Conservation (phyloP, 2,113 vertebrate genomes). For the Scortum barcoo region DNA sequence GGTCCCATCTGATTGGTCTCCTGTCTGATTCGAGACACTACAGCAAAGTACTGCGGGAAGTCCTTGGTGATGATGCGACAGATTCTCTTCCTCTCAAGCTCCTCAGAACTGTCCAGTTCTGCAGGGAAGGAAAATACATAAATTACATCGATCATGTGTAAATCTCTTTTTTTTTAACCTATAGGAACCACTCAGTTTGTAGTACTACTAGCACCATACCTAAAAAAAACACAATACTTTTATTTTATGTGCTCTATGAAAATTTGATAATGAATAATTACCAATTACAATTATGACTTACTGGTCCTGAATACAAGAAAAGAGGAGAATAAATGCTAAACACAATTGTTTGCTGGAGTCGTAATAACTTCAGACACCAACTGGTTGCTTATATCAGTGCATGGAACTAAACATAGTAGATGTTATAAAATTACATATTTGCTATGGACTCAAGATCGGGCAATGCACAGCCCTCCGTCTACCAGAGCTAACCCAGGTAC, state of each 20-base stretch:
- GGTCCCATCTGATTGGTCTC: slow-evolving; percentile 98
- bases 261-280: not conserved
- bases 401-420: too few relatives aligned
- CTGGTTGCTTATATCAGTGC: too few relatives aligned
- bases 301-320: not conserved
- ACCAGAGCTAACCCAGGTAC: not conserved
- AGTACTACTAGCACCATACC: not conserved
- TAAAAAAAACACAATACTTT: too few relatives aligned
- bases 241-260: not conserved
- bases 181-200: not conserved
- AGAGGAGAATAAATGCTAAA: too few relatives aligned
- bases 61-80: slow-evolving; percentile 97
- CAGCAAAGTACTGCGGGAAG: slow-evolving; percentile 98
- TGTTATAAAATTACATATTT: too few relatives aligned
- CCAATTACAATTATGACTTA: not conserved
- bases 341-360: too few relatives aligned
- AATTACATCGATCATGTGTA: not conserved
- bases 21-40: slow-evolving; percentile 97
- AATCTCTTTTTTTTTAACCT: not conserved
- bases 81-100: slow-evolving; percentile 96
- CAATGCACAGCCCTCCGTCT: too few relatives aligned
- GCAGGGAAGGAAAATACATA: slow-evolving; percentile 21
- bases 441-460: not conserved
- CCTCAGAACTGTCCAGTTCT: slow-evolving; percentile 93
- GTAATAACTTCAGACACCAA: too few relatives aligned